These are phyloP conservation scores for Plusia festucae DNA, from an alignment of 2,888 invertebrate genomes.

Conservation along the genomic window DNA sequence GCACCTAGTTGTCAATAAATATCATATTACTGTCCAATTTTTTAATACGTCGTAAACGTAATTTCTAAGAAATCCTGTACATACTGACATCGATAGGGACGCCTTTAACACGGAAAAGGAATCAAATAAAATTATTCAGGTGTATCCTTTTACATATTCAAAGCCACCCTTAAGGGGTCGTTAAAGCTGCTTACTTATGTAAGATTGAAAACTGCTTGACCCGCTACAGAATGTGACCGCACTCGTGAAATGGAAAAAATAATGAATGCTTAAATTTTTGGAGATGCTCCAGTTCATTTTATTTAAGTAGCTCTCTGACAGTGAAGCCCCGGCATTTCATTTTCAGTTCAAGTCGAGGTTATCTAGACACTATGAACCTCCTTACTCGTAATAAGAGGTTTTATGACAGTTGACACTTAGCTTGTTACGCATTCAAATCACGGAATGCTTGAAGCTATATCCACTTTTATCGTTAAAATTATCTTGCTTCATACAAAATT, in stretches of 20 bases:
- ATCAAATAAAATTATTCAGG: conserved; percentile 51
- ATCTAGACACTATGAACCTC: conserved; percentile 40
- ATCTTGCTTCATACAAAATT: conserved; percentile 15
- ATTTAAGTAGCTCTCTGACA: conserved; percentile 61
- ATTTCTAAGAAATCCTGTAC: not conserved
- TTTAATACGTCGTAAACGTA: not conserved
- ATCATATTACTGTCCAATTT: not conserved
- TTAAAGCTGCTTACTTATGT: conserved; percentile 48
- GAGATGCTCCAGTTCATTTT: conserved; percentile 64
- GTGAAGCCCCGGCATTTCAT: conserved; percentile 43
- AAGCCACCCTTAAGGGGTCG: conserved; percentile 41
- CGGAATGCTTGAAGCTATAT: conserved; percentile 10
- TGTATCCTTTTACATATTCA: conserved; percentile 51
- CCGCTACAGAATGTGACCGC: conserved; percentile 57
- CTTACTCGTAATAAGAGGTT: conserved; percentile 18
- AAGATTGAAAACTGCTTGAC: conserved; percentile 65
- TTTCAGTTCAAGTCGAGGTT: conserved; percentile 45
- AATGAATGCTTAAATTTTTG: conserved; percentile 67
- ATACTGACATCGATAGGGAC: conserved; percentile 24
- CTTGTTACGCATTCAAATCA: conserved; percentile 24
- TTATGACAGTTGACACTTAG: conserved; percentile 41
- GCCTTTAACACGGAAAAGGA: conserved; percentile 31
- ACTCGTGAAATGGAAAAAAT: conserved; percentile 65
- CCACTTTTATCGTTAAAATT: conserved; percentile 26
- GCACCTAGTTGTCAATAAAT: too few species aligned